Conservation (phyloP, 2,888 invertebrate genomes). For the Resseliella maxima region DNA sequence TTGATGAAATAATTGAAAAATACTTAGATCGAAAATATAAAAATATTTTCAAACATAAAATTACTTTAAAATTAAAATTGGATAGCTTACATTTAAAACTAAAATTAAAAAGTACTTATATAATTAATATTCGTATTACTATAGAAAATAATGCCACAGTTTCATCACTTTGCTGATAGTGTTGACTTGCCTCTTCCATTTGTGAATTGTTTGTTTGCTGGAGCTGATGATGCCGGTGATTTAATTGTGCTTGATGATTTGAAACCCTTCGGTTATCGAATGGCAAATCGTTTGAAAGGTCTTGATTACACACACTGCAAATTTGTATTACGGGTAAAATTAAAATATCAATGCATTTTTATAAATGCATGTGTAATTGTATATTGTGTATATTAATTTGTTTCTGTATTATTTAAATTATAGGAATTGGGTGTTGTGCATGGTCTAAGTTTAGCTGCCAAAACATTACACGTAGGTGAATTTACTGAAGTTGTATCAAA, state of each 20-base stretch:
- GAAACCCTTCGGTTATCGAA: conserved; percentile 62
- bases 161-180: conserved; percentile 61
- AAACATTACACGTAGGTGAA: conserved; percentile 61
- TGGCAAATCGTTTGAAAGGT: conserved; percentile 64
- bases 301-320: conserved; percentile 64
- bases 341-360: too few species aligned
- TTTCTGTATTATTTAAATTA: too few species aligned
- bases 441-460: conserved; percentile 65
- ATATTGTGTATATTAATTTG: too few species aligned
- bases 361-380: too few species aligned
- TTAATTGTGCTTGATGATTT: conserved; percentile 65
- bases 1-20: too few species aligned
- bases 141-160: conserved; percentile 62
- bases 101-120: background rate
- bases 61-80: too few species aligned
- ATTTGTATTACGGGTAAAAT: conserved; percentile 66
- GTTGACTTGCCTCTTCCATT: conserved; percentile 59
- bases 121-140: too few species aligned
- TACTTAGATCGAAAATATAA: too few species aligned
- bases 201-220: conserved; percentile 64
- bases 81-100: background rate
- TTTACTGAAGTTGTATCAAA: conserved; percentile 62
- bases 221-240: conserved; percentile 62
- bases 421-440: conserved; percentile 66
- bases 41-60: too few species aligned